These are phyloP conservation scores for Cavia porcellus DNA, from an alignment of 2,113 vertebrate species.

Conservation along the genomic window DNA sequence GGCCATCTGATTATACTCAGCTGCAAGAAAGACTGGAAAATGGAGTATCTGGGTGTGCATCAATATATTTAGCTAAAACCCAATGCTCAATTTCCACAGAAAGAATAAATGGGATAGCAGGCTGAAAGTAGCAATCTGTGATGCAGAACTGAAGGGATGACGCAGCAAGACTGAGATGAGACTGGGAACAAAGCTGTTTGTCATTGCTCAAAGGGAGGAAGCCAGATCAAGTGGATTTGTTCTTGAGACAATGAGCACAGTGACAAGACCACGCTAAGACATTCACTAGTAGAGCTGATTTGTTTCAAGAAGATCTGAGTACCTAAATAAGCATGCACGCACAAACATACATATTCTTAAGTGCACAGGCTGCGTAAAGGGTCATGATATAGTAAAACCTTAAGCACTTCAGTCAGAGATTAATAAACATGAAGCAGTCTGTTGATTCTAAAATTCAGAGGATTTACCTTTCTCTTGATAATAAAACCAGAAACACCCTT, in stretches of 20 bases:
- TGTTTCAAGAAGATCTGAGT: neutral
- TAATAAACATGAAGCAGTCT: neutral
- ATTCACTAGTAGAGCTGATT: neutral
- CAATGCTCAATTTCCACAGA: neutral
- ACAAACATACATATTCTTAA: neutral
- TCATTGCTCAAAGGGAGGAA: neutral
- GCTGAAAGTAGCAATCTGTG: neutral
- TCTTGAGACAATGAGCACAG: neutral
- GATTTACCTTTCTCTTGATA: conserved; percentile 41
- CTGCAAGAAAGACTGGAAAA: neutral
- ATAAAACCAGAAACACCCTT: neutral
- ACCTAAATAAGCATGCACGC: accelerated
- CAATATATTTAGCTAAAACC: neutral
- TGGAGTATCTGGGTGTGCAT: neutral
- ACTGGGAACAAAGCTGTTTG: neutral
- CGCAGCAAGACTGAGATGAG: neutral
- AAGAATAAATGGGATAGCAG: neutral
- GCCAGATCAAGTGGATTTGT: neutral
- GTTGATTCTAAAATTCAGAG: neutral
- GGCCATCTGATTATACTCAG: neutral
- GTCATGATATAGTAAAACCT: neutral
- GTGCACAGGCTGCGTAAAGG: neutral
- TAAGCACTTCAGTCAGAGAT: neutral
- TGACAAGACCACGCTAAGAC: neutral
- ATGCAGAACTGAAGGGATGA: neutral